These are phyloP conservation scores for Oscheius sp. DNA, from an alignment of 1,140 invertebrate genomes.

Conservation along the genomic window DNA sequence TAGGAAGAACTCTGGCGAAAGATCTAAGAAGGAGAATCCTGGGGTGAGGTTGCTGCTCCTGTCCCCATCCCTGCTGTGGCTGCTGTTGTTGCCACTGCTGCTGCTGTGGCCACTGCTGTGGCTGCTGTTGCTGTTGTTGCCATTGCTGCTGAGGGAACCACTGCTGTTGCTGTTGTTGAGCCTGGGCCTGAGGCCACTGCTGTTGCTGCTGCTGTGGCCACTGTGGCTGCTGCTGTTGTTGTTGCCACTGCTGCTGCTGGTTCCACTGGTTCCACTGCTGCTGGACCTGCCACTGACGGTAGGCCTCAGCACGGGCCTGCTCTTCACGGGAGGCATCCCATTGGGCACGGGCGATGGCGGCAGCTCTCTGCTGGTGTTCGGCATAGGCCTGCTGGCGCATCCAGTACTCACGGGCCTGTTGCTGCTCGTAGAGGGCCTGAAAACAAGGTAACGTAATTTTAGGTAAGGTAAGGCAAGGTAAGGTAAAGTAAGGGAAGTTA, in stretches of 20 bases:
- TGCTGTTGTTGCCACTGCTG: constrained; percentile 5
- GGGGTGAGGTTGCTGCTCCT: constrained; percentile 9
- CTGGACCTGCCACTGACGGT: too few relatives aligned
- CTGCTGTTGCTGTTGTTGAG: constrained; percentile 22
- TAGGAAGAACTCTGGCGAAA: neutral
- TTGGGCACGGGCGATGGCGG: neutral
- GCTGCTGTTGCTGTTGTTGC: constrained; percentile 15
- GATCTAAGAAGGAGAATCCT: neutral
- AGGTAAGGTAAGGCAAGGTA: too few relatives aligned
- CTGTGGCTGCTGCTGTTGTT: neutral
- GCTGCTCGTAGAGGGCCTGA: constrained; percentile 8
- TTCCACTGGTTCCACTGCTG: too few relatives aligned
- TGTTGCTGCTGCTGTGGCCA: neutral
- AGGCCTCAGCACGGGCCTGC: neutral
- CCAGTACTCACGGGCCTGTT: constrained; percentile 1
- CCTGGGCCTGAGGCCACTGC: constrained; percentile 8
- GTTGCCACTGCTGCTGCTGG: neutral
- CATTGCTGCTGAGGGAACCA: neutral
- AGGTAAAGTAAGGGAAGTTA: too few relatives aligned
- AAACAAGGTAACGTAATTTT: too few relatives aligned
- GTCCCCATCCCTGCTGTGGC: constrained; percentile 11
- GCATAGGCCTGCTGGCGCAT: constrained; percentile 19
- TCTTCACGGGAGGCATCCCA: constrained; percentile 1
- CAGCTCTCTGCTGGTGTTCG: constrained; percentile 21
- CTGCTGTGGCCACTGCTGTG: constrained; percentile 15